Evolutionary conservation across 1,140 invertebrate genomes (phyloP), one percentile per base, ranked within the genome.

Genomic region (Himalopsyche phryganea): DNA sequence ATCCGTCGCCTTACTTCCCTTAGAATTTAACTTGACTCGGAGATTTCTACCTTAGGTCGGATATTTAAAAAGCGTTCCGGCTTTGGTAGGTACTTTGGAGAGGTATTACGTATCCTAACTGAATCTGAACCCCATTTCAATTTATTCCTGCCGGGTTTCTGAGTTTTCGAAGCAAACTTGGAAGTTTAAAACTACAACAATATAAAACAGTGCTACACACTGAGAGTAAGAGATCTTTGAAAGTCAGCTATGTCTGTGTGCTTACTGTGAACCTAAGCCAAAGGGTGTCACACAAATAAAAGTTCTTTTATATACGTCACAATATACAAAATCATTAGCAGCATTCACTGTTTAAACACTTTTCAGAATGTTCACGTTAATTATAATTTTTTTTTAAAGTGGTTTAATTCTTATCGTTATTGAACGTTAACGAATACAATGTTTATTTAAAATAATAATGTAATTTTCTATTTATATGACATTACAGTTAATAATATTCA

Each of bases 111-210:
- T 59, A 63, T 59, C 61, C 61, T 52, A 58, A 63, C 60, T 63
- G 56, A 63, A 63, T 59, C 61, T 59, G 61, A 63, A 56, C 61
- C 61, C 61, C 52, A 63, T 63, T 63, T 63, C 61, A 63, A 63
- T 63, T 63, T 63, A 59, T 63, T 63, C 61, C 55, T 59, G 61
- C 56, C 61, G 55, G 44, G 61, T 56, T 59, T 50, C 46, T 53
- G 51, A 53, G 50, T 57, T 63, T 33, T 18, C 50, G 41, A 40
- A 55, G 55, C 40, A 19, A 48, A 59, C 49, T 59, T 55, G 51
- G 51, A 56, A 59, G 56, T 59, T 63, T 63, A 59, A 55, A 63
- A 63, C 61, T 63, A 63, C 61, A 58, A 58, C 55, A 63, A 63
- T 63, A 63, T 63, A 56, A 63, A 63, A 61, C 60, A 57, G 53